Evolutionary conservation across 2,888 invertebrate genomes (phyloP).

Genomic region (Hymenopus coronatus): DNA sequence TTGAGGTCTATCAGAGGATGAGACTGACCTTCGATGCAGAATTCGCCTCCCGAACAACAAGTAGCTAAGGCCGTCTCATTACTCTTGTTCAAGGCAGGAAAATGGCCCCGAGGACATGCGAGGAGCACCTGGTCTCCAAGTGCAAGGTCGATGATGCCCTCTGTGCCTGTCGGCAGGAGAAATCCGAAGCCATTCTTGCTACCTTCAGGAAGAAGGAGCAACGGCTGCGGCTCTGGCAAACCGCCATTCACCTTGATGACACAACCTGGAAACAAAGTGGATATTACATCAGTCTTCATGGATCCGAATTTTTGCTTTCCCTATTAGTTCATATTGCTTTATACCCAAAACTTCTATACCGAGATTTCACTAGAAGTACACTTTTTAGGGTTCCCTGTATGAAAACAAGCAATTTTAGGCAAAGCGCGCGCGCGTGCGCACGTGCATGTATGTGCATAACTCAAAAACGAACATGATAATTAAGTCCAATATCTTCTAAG

Average conservation of each 20-base stretch:
- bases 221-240: slow-evolving; percentile 29
- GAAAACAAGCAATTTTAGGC: no score
- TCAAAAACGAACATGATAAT: no score
- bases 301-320: no score
- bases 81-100: background rate
- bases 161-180: slow-evolving; percentile 15
- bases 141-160: background rate
- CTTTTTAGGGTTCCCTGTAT: no score
- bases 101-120: slow-evolving; percentile 16
- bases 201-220: slow-evolving; percentile 22
- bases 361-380: no score
- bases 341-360: no score
- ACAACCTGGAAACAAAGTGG: slow-evolving; percentile 19
- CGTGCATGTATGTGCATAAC: no score
- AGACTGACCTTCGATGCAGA: slow-evolving; percentile 26
- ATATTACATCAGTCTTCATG: no score
- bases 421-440: no score
- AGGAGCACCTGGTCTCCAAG: slow-evolving; percentile 16
- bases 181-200: slow-evolving; percentile 23
- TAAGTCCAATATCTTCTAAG: no score
- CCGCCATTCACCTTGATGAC: slow-evolving; percentile 25
- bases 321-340: no score
- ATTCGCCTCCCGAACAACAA: slow-evolving; percentile 23
- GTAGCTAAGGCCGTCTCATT: background rate
- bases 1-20: slow-evolving; percentile 47